These are phyloP conservation scores for Clivina fossor DNA, from an alignment of 2,888 invertebrate species.

Conservation along the genomic window DNA sequence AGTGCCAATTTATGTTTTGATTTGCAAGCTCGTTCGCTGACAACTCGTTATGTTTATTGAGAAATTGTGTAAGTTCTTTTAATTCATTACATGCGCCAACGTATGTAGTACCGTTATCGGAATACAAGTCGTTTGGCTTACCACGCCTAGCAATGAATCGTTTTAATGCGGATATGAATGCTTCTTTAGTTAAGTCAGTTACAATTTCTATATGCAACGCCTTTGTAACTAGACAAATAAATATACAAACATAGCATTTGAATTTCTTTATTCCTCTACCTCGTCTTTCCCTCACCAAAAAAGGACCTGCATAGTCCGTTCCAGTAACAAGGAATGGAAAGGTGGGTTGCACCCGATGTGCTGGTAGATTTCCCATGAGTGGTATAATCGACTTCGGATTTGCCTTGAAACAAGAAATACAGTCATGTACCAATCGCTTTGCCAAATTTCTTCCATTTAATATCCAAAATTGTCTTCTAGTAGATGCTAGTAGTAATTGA, in stretches of 20 bases:
- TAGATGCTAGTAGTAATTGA: neutral
- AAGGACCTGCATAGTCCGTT: constrained; percentile 42
- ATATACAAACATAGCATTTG: constrained; percentile 43
- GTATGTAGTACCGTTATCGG: constrained; percentile 48
- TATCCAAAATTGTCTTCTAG: neutral
- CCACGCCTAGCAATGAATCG: constrained; percentile 45
- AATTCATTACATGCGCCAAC: constrained; percentile 42
- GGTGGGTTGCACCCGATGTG: constrained; percentile 12
- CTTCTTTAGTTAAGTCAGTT: constrained; percentile 42
- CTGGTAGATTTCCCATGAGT: constrained; percentile 37
- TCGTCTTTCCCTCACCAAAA: constrained; percentile 36
- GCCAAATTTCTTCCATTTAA: too few relatives aligned
- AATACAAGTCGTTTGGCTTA: constrained; percentile 41
- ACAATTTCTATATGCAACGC: constrained; percentile 47
- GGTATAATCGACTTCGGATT: constrained; percentile 27
- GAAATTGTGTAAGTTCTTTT: too few relatives aligned
- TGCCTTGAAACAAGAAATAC: constrained; percentile 30
- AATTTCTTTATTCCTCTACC: constrained; percentile 33
- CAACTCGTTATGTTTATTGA: too few relatives aligned
- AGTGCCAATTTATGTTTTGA: too few relatives aligned
- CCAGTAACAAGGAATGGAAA: constrained; percentile 35
- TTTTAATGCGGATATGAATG: constrained; percentile 44
- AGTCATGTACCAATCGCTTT: neutral
- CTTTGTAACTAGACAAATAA: constrained; percentile 43
- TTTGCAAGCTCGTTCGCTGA: too few relatives aligned